Evolutionary conservation across 2,113 vertebrate species (phyloP).

Genomic region (Sakesphorus luctuosus): DNA sequence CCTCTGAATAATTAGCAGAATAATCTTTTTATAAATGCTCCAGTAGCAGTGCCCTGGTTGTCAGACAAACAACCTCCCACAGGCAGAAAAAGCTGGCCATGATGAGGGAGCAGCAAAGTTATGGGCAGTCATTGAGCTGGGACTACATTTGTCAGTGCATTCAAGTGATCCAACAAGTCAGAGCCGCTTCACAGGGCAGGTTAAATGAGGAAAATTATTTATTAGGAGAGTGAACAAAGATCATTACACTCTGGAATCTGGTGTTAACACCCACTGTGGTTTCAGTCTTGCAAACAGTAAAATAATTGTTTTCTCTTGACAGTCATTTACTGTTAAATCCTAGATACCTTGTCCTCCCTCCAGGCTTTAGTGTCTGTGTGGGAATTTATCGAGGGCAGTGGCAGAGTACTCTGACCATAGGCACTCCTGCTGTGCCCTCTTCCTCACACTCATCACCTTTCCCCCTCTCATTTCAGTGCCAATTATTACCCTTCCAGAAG

Average conservation of each 20-base stretch:
- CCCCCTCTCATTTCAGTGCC: neutral
- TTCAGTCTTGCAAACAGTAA: neutral
- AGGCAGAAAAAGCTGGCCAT: neutral
- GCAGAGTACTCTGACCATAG: fast-evolving
- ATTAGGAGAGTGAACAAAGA: neutral
- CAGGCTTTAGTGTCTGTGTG: neutral
- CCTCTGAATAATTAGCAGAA: constrained; percentile 20
- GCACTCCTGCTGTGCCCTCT: neutral
- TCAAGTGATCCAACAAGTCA: neutral
- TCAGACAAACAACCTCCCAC: neutral
- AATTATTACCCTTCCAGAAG: neutral
- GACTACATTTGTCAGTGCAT: neutral
- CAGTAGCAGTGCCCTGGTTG: neutral
- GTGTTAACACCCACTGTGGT: neutral
- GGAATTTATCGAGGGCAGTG: neutral
- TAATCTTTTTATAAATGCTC: constrained; percentile 35
- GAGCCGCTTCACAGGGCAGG: neutral
- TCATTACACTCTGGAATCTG: neutral
- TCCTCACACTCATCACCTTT: neutral
- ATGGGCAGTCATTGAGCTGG: neutral
- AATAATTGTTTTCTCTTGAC: neutral
- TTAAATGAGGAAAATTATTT: neutral
- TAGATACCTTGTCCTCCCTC: neutral
- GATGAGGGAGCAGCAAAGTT: neutral
- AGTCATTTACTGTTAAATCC: neutral